A percentile compares a stretch with the other conserved stretches of the same genome.
Evolutionary conservation across 1,140 invertebrate genomes (phyloP).

Genomic region (Homarus americanus): DNA sequence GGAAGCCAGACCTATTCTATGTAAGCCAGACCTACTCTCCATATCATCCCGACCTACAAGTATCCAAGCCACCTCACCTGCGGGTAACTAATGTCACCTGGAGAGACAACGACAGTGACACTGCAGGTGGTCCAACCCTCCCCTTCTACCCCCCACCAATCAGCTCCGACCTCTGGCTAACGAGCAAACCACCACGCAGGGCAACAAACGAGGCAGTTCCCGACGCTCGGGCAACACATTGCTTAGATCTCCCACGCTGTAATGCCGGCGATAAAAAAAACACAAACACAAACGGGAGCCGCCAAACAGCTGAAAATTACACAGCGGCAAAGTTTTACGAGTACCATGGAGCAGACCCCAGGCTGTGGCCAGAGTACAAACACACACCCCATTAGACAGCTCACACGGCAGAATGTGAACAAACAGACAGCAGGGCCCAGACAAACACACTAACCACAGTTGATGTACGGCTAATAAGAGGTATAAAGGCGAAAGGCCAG

Average conservation of each 20-base stretch:
- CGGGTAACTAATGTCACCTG: too few relatives aligned
- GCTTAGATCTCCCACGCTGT: not conserved
- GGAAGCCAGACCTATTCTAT: too few relatives aligned
- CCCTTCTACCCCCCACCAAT: not conserved
- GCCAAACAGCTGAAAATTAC: not conserved
- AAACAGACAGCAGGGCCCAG: too few relatives aligned
- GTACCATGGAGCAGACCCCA: not conserved
- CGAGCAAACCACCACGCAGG: not conserved
- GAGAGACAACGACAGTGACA: too few relatives aligned
- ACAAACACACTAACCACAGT: too few relatives aligned
- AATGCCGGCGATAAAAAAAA: not conserved
- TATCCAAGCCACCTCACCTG: too few relatives aligned
- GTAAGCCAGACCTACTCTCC: too few relatives aligned
- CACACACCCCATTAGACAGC: not conserved
- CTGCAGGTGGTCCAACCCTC: not conserved
- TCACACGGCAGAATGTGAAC: not conserved
- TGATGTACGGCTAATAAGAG: too few relatives aligned
- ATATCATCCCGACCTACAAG: too few relatives aligned
- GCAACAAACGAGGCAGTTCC: not conserved
- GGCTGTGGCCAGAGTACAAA: not conserved
- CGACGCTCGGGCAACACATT: not conserved
- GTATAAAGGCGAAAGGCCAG: too few relatives aligned
- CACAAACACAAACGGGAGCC: not conserved
- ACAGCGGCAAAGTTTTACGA: not conserved
- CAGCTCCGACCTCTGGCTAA: not conserved